These are phyloP conservation scores for Eptatretus burgeri DNA, from an alignment of 2,113 vertebrate genomes.

Conservation along the genomic window DNA sequence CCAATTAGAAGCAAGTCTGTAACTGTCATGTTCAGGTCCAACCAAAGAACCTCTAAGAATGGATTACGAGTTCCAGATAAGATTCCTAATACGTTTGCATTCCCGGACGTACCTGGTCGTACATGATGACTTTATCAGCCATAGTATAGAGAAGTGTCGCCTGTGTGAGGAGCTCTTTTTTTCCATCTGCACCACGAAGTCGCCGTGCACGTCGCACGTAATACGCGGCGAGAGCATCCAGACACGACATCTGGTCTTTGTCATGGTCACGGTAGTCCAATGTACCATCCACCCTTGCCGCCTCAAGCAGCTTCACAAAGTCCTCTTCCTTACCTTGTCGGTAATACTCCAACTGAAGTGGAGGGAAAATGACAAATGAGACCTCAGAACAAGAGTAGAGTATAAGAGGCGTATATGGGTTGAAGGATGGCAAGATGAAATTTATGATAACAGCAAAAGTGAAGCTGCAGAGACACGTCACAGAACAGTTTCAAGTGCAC, in stretches of 20 bases:
- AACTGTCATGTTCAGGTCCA: too few species aligned
- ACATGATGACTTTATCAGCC: conserved; percentile 99
- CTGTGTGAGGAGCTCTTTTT: conserved; percentile 94
- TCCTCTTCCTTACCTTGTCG: conserved; percentile 96
- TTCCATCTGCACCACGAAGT: conserved; percentile 94
- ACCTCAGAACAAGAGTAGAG: too few species aligned
- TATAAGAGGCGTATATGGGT: too few species aligned
- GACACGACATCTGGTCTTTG: conserved; percentile 95
- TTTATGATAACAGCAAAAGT: too few species aligned
- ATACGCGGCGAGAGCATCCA: conserved; percentile 82
- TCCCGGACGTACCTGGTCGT: conserved; percentile 53
- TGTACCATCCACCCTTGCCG: conserved; percentile 88
- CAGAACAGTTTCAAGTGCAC: too few species aligned
- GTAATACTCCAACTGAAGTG: conserved; percentile 70
- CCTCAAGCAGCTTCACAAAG: conserved; percentile 87
- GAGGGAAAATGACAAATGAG: background rate
- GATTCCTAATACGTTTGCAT: background rate
- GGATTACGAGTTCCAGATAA: too few species aligned
- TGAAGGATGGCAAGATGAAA: too few species aligned
- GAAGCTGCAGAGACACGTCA: too few species aligned
- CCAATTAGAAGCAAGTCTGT: too few species aligned
- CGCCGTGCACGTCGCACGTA: conserved; percentile 92
- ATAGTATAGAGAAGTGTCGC: conserved; percentile 88
- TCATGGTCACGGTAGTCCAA: conserved; percentile 93
- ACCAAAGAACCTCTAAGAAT: too few species aligned